Percentiles rank a stretch among this genome's conserved stretches.
phyloP scores from a whole-genome alignment of 2,797 vertebrate genomes.

The Scleropages formosus region DNA sequence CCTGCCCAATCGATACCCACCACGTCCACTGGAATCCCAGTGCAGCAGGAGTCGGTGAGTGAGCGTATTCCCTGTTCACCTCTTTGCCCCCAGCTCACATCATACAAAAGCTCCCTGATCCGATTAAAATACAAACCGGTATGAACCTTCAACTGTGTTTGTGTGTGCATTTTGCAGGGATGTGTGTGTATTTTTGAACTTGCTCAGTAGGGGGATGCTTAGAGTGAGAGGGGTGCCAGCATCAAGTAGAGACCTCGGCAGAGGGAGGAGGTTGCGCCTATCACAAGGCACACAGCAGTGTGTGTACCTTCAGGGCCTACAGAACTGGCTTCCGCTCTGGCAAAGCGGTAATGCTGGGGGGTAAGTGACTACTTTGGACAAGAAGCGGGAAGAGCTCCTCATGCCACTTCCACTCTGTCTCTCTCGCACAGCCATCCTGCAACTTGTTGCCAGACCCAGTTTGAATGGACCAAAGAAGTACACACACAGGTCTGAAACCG shows the following conservation, averaged over 20 bases:
- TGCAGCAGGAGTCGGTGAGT: slow-evolving; percentile 51
- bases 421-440: too few relatives aligned
- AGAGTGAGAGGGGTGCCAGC: not conserved
- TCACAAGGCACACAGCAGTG: not conserved
- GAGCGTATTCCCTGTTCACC: too few relatives aligned
- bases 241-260: not conserved
- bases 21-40: slow-evolving; percentile 34
- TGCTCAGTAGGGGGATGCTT: too few relatives aligned
- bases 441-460: slow-evolving; percentile 27
- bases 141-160: too few relatives aligned
- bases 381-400: not conserved
- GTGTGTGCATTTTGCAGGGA: too few relatives aligned
- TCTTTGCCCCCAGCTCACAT: too few relatives aligned
- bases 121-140: not conserved
- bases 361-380: not conserved
- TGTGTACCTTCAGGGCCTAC: not conserved
- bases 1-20: slow-evolving; percentile 10
- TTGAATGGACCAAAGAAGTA: slow-evolving; percentile 24
- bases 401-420: too few relatives aligned
- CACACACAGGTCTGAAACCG: too few relatives aligned
- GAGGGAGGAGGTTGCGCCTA: not conserved
- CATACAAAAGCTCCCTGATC: not conserved
- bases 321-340: not conserved
- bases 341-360: not conserved
- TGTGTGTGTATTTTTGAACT: not conserved